Evolutionary conservation across 2,797 vertebrate species (phyloP), one percentile per base, ranked within the genome.

Genomic region (Sebastes taczanowskii): DNA sequence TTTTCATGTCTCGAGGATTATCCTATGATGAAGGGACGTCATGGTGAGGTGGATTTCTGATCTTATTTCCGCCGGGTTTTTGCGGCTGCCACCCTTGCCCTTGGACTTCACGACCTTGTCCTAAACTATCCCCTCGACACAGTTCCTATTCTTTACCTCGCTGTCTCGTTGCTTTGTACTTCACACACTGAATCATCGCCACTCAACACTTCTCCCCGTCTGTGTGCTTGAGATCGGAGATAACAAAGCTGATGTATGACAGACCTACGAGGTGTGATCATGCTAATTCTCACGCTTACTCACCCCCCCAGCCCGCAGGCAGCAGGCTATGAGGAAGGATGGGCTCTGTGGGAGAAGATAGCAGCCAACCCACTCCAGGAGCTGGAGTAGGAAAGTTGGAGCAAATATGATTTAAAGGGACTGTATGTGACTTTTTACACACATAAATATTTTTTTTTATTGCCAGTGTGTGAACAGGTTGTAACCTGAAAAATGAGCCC

Each of bases 1-100:
- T 94, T 91, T 94, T 94, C 81, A 91, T 90, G 89, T 91, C 74
- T 32, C 11, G 74, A 67, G 88, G 93, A 95, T 95, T 92, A 95
- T 92, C 87, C 79, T 14, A 52, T 86, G 92, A 92, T 85, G 91
- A 94, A 89, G 87, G 71, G 85, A 86, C 72, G 78, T 84, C 91
- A 91, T 74, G 88, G 89, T 22, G 86, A 78, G 91, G 60, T 87
- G 86, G 79, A 79, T 89, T 92, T 82, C 77, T 83, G 89, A 92
- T 94, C 83, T 86, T 83, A 89, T 94, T 91, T 86, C 87, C 7
- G 0, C 20, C 23, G 64, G 72, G 62, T 83, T 87, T 52, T 89
- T 83, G 81, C 56, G 74, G 74, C 76, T 76, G 78, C 80, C 82
- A 83, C 83, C 75, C 79, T 77, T 88, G 88, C 83, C 89, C 88